Evolutionary conservation across 2,113 vertebrate species (phyloP), one percentile per base, ranked within the genome.

Genomic region (Neodontobutis hainanensis): DNA sequence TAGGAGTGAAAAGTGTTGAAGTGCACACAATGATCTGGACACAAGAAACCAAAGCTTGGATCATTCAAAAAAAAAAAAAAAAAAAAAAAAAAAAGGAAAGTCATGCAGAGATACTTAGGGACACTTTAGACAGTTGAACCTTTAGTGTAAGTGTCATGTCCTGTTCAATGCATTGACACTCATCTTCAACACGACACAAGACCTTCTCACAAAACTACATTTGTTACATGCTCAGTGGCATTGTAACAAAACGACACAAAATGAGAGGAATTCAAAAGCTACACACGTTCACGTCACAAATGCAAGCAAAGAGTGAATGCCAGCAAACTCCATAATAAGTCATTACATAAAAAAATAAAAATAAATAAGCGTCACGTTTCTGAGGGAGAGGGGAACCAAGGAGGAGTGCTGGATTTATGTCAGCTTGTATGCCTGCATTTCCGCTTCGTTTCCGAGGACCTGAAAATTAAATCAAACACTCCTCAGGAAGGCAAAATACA

Each of bases 381-480:
- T 86, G 84, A 58, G 83, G 66, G 49, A 88, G 70, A 81, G 84
- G 87, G 85, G 84, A 88, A 85, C 83, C 87, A 83, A 66, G 66
- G 61, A 88, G 88, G 87, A 90, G 87, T 90, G 87, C 89, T 90
- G 83, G 87, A 89, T 89, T 88, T 89, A 88, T 88, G 81, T 89
- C 86, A 66, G 80, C 80, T 60, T 83, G 80, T 5, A 58, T 83
- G 83, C 78, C 83, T 60, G 81, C 59, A 74, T 87, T 89, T 78
- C 89, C 87, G 47, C 84, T 87, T 77, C 84, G 59, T 80, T 86
- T 87, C 89, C 85, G 60, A 75, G 84, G 82, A 89, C 89, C 89
- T 90, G 83, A 63, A 87, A 90, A 83, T 89, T 90, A 81, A 89
- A 90, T 90, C 87, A 87, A 91, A 89, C 88, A 88, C 88, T 89